Percentiles rank a stretch among this genome's conserved stretches.
Evolutionary conservation across 2,113 vertebrate genomes (phyloP).

Genomic region (Catagonus wagneri): DNA sequence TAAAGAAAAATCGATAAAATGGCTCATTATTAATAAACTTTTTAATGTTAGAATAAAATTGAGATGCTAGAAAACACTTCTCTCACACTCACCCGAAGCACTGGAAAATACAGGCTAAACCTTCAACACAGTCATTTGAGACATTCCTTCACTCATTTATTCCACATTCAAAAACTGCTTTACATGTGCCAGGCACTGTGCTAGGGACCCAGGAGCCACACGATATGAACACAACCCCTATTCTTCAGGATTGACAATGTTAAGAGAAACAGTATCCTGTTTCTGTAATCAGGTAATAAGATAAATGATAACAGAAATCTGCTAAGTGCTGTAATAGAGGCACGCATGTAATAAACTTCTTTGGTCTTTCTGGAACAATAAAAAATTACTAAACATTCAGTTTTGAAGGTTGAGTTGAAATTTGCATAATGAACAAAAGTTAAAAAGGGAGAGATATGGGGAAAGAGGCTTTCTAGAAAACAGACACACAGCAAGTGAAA

Average conservation of each 20-base stretch:
- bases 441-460: neutral
- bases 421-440: neutral
- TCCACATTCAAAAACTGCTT: neutral
- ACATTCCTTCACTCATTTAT: neutral
- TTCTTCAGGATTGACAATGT: neutral
- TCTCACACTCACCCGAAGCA: neutral
- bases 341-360: neutral
- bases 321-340: neutral
- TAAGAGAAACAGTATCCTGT: neutral
- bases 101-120: neutral
- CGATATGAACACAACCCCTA: neutral
- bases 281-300: neutral
- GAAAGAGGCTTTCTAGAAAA: neutral
- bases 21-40: neutral
- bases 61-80: neutral
- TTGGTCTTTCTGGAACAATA: neutral
- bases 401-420: neutral
- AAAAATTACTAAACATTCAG: neutral
- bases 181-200: neutral
- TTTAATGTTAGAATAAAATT: neutral
- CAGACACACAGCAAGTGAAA: neutral
- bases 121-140: neutral
- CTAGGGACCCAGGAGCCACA: neutral
- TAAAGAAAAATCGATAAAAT: neutral
- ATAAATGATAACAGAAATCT: constrained; percentile 9